These are phyloP conservation scores for Chloropsis cyanopogon DNA, from an alignment of 2,113 vertebrate genomes.

Conservation along the genomic window DNA sequence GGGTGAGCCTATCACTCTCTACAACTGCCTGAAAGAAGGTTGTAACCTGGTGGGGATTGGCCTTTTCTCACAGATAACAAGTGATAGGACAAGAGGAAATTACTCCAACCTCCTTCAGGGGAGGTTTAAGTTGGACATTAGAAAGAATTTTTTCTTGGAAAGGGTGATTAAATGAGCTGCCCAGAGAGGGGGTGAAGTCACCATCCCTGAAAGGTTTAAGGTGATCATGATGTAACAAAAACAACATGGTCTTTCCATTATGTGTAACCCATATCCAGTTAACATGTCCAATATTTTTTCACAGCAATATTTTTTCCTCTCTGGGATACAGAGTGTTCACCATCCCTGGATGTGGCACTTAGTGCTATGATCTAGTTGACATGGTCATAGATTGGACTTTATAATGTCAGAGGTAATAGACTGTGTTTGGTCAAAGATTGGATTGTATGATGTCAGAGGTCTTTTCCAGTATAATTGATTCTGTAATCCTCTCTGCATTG, in stretches of 20 bases:
- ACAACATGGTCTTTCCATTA: neutral
- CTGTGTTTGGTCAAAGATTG: neutral
- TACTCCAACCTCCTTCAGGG: neutral
- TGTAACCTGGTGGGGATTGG: neutral
- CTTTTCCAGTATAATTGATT: neutral
- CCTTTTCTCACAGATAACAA: neutral
- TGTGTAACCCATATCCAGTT: neutral
- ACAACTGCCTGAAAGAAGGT: neutral
- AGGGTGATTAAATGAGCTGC: neutral
- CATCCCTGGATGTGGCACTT: neutral
- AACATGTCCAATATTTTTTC: neutral
- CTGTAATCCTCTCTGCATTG: neutral
- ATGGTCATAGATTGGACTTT: neutral
- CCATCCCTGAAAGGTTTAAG: neutral
- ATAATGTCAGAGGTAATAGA: neutral
- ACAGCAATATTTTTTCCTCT: neutral
- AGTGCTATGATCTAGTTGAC: neutral
- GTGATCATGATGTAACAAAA: neutral
- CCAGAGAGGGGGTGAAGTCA: neutral
- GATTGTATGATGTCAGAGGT: neutral
- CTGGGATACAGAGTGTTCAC: neutral
- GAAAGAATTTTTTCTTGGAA: neutral
- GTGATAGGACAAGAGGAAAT: neutral
- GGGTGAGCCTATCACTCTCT: too few species aligned
- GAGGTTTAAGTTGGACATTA: neutral